A percentile compares a stretch with the other conserved stretches of the same genome.
These are phyloP conservation scores for Sparidentex hasta DNA, from an alignment of 2,797 vertebrate genomes.

Conservation along the genomic window DNA sequence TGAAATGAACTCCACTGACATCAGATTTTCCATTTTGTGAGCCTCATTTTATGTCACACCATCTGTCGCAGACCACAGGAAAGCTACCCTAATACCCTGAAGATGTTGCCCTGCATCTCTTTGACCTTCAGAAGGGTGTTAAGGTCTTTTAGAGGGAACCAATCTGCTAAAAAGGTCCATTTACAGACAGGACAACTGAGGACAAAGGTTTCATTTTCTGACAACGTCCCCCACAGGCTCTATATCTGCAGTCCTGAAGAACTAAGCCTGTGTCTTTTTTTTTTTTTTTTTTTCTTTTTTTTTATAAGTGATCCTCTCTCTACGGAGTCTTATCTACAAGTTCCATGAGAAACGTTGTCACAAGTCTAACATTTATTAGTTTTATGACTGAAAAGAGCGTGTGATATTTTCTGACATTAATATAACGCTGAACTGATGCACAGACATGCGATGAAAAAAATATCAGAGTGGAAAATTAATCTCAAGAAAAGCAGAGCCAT, in stretches of 20 bases:
- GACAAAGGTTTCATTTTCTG: conserved; percentile 75
- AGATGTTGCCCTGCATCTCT: conserved; percentile 54
- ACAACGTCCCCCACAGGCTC: conserved; percentile 49
- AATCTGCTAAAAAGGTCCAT: conserved; percentile 54
- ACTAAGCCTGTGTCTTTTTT: conserved; percentile 30
- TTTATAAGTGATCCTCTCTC: conserved; percentile 70
- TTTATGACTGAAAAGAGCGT: conserved; percentile 41
- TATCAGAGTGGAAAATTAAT: conserved; percentile 46
- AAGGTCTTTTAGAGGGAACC: conserved; percentile 49
- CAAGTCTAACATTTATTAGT: conserved; percentile 60
- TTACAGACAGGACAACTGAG: conserved; percentile 40
- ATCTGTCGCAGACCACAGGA: conserved; percentile 62
- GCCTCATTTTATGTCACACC: conserved; percentile 42
- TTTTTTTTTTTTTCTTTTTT: conserved; percentile 40
- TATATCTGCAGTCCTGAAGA: conserved; percentile 45
- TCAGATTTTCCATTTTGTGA: conserved; percentile 20
- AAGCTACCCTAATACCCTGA: conserved; percentile 34
- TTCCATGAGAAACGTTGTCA: conserved; percentile 51
- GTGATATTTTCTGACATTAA: conserved; percentile 59
- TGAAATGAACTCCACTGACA: conserved; percentile 38
- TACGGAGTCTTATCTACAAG: conserved; percentile 58
- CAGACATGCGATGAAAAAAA: conserved; percentile 24
- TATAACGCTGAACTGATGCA: conserved; percentile 54
- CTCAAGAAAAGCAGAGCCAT: conserved; percentile 31
- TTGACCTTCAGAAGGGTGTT: conserved; percentile 59